Conservation (phyloP, 2,797 vertebrate genomes). For the Melanitta fusca region DNA sequence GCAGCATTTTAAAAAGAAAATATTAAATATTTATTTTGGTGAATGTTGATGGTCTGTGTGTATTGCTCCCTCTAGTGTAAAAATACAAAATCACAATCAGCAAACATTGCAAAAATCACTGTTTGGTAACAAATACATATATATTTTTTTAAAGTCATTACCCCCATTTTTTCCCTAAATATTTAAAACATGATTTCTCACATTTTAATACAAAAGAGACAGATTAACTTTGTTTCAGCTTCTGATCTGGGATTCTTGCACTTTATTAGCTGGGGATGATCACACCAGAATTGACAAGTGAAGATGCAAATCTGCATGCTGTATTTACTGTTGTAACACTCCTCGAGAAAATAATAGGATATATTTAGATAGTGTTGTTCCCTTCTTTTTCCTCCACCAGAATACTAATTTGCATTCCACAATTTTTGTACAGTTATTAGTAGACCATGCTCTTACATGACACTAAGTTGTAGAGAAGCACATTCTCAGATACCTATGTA, state of each 20-base stretch:
- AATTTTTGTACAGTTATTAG: neutral
- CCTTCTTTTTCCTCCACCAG: too few species aligned
- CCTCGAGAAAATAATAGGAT: neutral
- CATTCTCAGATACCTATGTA: accelerated
- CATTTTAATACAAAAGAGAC: neutral
- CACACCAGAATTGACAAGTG: neutral
- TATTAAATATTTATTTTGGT: neutral
- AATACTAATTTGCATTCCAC: neutral
- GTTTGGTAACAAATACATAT: neutral
- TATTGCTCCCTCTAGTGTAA: conserved; percentile 61
- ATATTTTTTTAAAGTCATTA: neutral
- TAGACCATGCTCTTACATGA: neutral
- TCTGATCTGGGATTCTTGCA: accelerated
- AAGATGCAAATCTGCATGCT: neutral
- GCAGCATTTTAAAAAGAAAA: neutral
- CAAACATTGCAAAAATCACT: neutral
- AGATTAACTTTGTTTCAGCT: neutral
- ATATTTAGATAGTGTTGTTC: neutral
- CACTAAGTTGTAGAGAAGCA: neutral
- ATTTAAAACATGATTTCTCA: neutral
- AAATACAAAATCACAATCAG: neutral
- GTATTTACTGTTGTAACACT: neutral
- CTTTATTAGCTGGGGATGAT: neutral
- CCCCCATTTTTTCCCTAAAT: neutral
- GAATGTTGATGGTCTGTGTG: neutral